Percentiles rank a stretch among this genome's conserved stretches.
These are phyloP conservation scores for Agrilus planipennis DNA, from an alignment of 1,140 invertebrate species.

Conservation along the genomic window DNA sequence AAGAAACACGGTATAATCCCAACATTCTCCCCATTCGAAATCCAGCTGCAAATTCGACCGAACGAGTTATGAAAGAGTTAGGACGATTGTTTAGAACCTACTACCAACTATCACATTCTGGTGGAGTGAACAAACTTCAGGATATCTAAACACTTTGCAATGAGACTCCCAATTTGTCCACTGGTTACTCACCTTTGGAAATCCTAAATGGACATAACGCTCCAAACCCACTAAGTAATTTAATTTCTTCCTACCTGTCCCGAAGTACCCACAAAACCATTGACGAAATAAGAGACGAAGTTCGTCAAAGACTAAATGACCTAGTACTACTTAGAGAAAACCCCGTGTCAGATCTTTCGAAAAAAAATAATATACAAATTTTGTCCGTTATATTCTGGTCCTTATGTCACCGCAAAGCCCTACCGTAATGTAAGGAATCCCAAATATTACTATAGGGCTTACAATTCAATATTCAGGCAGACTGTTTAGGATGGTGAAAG, in stretches of 20 bases:
- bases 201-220: constrained; percentile 30
- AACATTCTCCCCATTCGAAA: constrained; percentile 21
- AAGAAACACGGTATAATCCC: constrained; percentile 12
- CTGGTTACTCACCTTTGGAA: constrained; percentile 26
- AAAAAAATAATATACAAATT: neutral
- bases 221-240: too few species aligned
- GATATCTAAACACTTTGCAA: constrained; percentile 27
- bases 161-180: constrained; percentile 26
- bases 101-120: constrained; percentile 14
- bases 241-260: constrained; percentile 6
- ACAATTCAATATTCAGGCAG: too few species aligned
- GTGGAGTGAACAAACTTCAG: constrained; percentile 14
- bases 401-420: neutral
- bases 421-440: neutral
- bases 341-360: neutral
- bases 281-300: constrained; percentile 5
- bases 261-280: neutral
- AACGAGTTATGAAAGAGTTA: too few species aligned
- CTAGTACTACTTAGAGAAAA: constrained; percentile 3
- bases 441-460: too few species aligned
- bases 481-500: too few species aligned
- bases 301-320: neutral
- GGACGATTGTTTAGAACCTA: constrained; percentile 23
- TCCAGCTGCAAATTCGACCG: constrained; percentile 22
- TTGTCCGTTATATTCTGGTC: neutral